A percentile compares a stretch with the other conserved stretches of the same genome.
Evolutionary conservation across 2,113 vertebrate genomes (phyloP).

Genomic region (Hypomesus transpacificus): DNA sequence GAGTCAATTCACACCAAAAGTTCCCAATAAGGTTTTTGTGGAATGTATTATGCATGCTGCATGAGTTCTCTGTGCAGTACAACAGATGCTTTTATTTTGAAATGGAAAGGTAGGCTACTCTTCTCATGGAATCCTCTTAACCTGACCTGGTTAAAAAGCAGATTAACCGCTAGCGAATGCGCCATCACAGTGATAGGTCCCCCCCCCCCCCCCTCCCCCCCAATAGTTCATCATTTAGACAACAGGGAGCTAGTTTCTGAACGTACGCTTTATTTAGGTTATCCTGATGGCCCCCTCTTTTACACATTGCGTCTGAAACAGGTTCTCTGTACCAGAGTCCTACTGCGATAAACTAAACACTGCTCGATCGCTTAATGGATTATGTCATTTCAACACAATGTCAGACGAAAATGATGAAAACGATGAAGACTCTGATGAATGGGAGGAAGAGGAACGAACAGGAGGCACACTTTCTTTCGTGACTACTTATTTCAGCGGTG

Average conservation of each 20-base stretch:
- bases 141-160: slow-evolving; percentile 20
- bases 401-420: slow-evolving; percentile 4
- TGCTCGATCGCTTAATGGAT: too few species aligned
- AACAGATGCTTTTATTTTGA: slow-evolving; percentile 38
- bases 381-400: slow-evolving; percentile 28
- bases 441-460: neutral
- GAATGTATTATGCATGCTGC: neutral
- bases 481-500: slow-evolving; percentile 16
- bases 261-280: too few species aligned
- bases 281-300: too few species aligned
- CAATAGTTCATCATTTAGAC: too few species aligned
- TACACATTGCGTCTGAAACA: too few species aligned
- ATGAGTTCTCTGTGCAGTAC: neutral
- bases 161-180: slow-evolving; percentile 29
- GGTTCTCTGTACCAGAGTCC: too few species aligned
- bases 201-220: too few species aligned
- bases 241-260: too few species aligned
- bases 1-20: too few species aligned
- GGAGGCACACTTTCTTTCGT: slow-evolving; percentile 11
- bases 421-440: slow-evolving; percentile 13
- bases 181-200: slow-evolving; percentile 9
- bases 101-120: neutral
- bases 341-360: too few species aligned
- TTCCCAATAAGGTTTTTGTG: neutral
- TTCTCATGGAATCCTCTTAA: slow-evolving; percentile 46